phyloP scores from a whole-genome alignment of 2,113 vertebrate genomes.

The Chelonoidis abingdonii region DNA sequence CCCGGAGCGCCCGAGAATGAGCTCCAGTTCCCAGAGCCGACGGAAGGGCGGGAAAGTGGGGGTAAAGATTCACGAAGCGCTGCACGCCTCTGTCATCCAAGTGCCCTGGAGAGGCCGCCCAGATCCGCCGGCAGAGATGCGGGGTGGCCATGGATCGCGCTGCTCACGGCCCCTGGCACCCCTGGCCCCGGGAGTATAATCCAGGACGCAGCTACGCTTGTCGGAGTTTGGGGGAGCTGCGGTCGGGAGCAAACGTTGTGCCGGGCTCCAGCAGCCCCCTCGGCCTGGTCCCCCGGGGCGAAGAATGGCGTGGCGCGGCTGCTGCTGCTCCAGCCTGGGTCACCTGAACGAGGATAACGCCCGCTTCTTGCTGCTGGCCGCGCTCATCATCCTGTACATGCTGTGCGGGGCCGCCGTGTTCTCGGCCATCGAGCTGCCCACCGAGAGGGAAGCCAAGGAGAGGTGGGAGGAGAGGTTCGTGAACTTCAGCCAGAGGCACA shows the following conservation, averaged over 20 bases:
- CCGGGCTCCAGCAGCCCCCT: background rate
- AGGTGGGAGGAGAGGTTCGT: slow-evolving; percentile 90
- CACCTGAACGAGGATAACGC: slow-evolving; percentile 92
- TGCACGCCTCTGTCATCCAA: too few species aligned
- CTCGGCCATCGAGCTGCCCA: slow-evolving; percentile 93
- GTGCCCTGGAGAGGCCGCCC: background rate
- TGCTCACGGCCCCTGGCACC: background rate
- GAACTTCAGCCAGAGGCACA: slow-evolving; percentile 89
- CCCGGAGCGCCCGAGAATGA: background rate
- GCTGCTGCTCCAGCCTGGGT: slow-evolving; percentile 83
- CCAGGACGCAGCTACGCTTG: background rate
- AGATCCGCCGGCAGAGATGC: background rate
- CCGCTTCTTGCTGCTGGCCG: slow-evolving; percentile 90
- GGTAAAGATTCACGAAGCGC: too few species aligned
- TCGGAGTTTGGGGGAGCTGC: background rate
- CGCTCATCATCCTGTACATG: slow-evolving; percentile 90
- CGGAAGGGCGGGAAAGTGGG: background rate
- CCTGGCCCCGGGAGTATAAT: background rate
- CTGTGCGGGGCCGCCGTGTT: slow-evolving; percentile 95
- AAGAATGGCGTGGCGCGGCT: slow-evolving; percentile 86
- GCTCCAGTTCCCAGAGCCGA: background rate
- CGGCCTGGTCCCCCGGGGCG: slow-evolving; percentile 3
- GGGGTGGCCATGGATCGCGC: background rate
- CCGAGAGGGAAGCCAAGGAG: slow-evolving; percentile 88
- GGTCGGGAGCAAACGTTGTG: slow-evolving; percentile 16